Percentiles rank a stretch among this genome's conserved stretches.
Evolutionary conservation across 2,113 vertebrate genomes (phyloP).

Genomic region (Isichthys henryi): DNA sequence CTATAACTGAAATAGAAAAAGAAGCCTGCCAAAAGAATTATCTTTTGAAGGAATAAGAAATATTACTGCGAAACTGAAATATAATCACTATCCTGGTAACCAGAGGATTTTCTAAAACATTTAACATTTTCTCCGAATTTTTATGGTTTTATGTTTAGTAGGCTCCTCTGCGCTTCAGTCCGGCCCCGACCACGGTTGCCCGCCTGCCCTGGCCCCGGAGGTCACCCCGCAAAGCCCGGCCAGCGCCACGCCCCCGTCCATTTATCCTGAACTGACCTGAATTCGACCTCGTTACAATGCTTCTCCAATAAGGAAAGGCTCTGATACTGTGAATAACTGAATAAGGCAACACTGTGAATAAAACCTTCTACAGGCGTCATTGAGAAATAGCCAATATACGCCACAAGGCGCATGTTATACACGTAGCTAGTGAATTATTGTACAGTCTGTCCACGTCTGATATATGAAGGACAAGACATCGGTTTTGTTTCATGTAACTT

Average conservation of each 20-base stretch:
- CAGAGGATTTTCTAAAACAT: not conserved
- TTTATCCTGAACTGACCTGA: constrained; percentile 31
- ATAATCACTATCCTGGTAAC: not conserved
- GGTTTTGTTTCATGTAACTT: constrained; percentile 3
- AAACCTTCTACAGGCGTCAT: not conserved
- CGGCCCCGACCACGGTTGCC: constrained; percentile 33
- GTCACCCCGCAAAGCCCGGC: constrained; percentile 35
- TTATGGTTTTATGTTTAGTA: constrained; percentile 45
- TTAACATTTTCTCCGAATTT: not conserved
- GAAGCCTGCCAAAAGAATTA: not conserved
- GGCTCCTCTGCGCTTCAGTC: constrained; percentile 50
- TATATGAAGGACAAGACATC: not conserved
- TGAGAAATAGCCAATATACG: not conserved
- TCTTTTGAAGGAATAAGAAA: not conserved
- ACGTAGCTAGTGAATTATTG: not conserved
- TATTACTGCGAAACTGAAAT: not conserved
- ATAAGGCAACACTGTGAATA: not conserved
- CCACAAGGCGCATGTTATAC: not conserved
- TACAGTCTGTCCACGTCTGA: not conserved
- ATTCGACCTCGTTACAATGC: not conserved
- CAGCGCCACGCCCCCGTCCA: constrained; percentile 28
- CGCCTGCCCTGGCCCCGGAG: constrained; percentile 29
- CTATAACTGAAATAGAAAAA: not conserved
- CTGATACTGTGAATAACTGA: not conserved
- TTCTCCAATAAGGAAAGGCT: not conserved